Evolutionary conservation across 1,140 invertebrate species (phyloP), one percentile per base, ranked within the genome.

Genomic region (Metopolophium dirhodum): DNA sequence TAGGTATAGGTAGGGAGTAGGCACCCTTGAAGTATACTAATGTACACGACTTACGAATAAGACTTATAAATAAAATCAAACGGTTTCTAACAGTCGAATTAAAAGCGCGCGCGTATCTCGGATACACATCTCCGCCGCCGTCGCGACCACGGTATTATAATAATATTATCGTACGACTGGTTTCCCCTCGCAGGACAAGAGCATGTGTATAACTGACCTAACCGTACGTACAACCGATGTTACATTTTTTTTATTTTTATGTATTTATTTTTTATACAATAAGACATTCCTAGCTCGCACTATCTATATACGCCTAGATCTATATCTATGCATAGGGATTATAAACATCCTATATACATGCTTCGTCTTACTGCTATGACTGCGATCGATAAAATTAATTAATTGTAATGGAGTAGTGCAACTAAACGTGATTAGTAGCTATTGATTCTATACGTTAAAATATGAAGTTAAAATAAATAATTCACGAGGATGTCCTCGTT

Each of bases 21-120:
- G 61, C 18, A 77, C 61, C 22, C 61, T 77, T 77, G n/a, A 18
- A 61, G 49, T 51, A 61, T 11, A 61, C 26, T 30, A n/a, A n/a
- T 68, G 61, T n/a, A n/a, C 61, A 77, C 61, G 61, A n/a, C n/a
- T 77, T 77, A 77, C 61, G 61, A 77, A 77, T 77, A 77, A 77
- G 30, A 77, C 61, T 77, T 77, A 77, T 77, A 77, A 77, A 77
- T 77, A 77, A 77, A 77, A 77, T 77, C 61, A 7, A 77, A 77
- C 61, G 61, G 61, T 77, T 85, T 85, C 30, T 37, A 85, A 45
- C 35, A 85, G 83, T 85, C 83, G 23, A 85, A 85, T 85, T 37
- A 77, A 85, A 85, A 85, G 37, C 82, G 82, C 37, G 20, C 77
- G 35, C 35, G 82, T 37, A 85, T 85, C 83, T 85, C 37, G 2